Evolutionary conservation across 2,888 invertebrate species (phyloP), one percentile per base, ranked within the genome.

Genomic region (Napeogenes sylphis): DNA sequence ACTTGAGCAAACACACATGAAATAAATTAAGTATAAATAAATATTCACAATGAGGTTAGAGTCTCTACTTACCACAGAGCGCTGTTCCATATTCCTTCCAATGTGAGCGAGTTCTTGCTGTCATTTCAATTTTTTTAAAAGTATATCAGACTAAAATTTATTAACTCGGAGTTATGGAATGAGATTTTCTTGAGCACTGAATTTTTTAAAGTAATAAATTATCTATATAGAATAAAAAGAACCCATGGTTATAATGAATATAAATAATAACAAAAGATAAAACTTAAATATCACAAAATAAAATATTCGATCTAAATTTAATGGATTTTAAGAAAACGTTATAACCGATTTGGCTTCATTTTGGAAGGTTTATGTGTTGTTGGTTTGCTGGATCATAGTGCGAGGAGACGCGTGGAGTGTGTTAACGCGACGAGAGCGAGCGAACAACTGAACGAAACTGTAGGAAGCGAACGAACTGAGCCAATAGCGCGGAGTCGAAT

Each of bases 21-120:
- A 68, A 68, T 42, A 71, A 71, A 71, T 64, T 70, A 68, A 66
- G 76, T 71, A 72, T 75, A 74, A 70, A 71, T 42, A 42, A 42
- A 42, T 35, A 35, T 65, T 32, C 58, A 61, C 61, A 75, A 66
- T 82, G 84, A 89, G 87, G 88, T 87, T 88, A 89, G 21, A 21
- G 83, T 81, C 84, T 75, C 69, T 72, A 90, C 90, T 91, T 77
- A 91, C 91, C 91, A 85, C 90, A 91, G 73, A 91, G 81, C 76
- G 91, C 91, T 79, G 89, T 90, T 84, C 87, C 90, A 84, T 91
- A 91, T 88, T 91, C 91, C 85, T 91, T 91, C 91, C 90, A 91
- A 85, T 91, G 91, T 79, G 90, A 90, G 81, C 88, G 88, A 84
- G 88, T 84, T 85, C 87, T 90, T 79, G 88, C 85, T 81, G 90